Base-by-base conservation (phyloP, 2,113 vertebrate species). In the Polypterus senegalus region DNA sequence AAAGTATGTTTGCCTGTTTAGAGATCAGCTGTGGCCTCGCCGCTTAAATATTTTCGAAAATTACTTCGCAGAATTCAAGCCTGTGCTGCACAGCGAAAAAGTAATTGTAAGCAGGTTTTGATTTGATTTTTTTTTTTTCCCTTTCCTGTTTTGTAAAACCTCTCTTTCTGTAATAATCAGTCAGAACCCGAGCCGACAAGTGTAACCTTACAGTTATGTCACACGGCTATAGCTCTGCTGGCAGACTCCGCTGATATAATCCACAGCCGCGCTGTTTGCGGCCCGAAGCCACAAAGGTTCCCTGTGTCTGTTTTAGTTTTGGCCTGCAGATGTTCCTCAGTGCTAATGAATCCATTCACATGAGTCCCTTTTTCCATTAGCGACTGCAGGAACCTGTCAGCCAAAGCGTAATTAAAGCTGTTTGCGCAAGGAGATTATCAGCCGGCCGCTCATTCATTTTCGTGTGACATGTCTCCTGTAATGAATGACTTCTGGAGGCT, bases 351-450 rank as follows among this genome's bases (percentile, higher is more conserved):
- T 49, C 46, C 43, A 53, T 62, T 8, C 4, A 8, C 9, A 57
- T 62, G 52, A 67, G 61, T 49, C 60, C 2, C 11, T 66, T 68
- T 66, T 69, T 57, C 47, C 60, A 65, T 9, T 59, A 54, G 65
- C 62, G 67, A 58, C 59, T 66, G 65, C 53, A 64, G 64, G 44
- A 9, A 49, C 64, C 70, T 70, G 57, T 63, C 67, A 69, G 67
- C 58, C 70, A 58, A 58, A 69, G 49, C 59, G 57, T 49, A 68
- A 55, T 58, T 11, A 46, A 65, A 67, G 45, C 66, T 51, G 60
- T 55, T 66, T 58, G 65, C 63, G 72, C 67, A 67, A 67, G 65
- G 27, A 27, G 27, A 63, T 67, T 67, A 63, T 47, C 59, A 49
- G 45, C 66, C 57, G 72, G 63, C 65, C 66, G 64, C 59, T 66